Evolutionary conservation across 1,140 invertebrate species (phyloP).

Genomic region (Lepidurus arcticus): DNA sequence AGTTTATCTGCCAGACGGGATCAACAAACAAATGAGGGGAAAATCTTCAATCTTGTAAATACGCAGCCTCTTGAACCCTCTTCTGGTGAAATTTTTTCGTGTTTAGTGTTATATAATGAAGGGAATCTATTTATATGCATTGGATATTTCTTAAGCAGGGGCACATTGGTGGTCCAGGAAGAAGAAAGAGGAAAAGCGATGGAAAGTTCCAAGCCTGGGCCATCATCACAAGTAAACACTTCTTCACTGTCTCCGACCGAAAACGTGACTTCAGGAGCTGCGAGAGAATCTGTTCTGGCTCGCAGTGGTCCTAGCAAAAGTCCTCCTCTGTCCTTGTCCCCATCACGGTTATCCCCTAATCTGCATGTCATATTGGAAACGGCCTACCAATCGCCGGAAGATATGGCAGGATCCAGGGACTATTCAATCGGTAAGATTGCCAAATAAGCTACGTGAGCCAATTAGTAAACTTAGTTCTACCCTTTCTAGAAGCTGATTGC

Average conservation of each 20-base stretch:
- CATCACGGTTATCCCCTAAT: neutral
- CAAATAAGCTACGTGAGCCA: neutral
- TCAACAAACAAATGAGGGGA: too few relatives aligned
- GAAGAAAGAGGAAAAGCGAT: neutral
- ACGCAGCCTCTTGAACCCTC: too few relatives aligned
- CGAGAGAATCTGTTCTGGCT: neutral
- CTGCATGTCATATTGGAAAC: slow-evolving; percentile 11
- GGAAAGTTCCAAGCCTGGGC: slow-evolving; percentile 9
- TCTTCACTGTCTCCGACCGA: neutral
- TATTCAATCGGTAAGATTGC: neutral
- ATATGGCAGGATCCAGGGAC: neutral
- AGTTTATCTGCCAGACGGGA: too few relatives aligned
- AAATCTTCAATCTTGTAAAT: too few relatives aligned
- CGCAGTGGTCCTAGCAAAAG: slow-evolving; percentile 17
- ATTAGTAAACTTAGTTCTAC: neutral
- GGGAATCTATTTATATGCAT: neutral
- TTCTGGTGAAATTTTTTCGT: too few relatives aligned
- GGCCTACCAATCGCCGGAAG: neutral
- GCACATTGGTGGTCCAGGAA: neutral
- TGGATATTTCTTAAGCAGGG: neutral
- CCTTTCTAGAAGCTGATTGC: neutral
- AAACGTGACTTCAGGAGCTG: neutral
- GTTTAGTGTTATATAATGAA: too few relatives aligned
- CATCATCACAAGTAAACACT: slow-evolving; percentile 6
- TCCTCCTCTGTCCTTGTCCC: neutral